Evolutionary conservation across 2,113 vertebrate genomes (phyloP).

Genomic region (Orycteropus afer): DNA sequence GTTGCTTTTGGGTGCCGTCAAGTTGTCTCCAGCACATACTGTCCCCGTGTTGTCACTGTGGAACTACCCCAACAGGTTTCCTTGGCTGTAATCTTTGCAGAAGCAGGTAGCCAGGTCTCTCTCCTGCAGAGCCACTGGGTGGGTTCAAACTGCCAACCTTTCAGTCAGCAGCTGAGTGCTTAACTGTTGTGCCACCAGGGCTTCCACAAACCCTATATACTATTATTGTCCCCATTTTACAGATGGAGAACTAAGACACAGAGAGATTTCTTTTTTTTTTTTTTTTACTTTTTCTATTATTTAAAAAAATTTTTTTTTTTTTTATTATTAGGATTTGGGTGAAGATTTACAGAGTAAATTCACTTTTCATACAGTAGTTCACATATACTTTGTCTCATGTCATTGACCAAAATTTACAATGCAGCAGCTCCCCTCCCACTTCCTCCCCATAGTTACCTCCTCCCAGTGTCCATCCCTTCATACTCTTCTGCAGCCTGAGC

Average conservation of each 20-base stretch:
- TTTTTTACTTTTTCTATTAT: too few relatives aligned
- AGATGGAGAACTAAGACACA: background rate
- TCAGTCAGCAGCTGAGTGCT: background rate
- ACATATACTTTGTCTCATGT: too few relatives aligned
- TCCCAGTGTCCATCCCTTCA: too few relatives aligned
- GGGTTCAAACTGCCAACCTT: background rate
- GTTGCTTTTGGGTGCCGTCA: background rate
- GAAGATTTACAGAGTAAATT: too few relatives aligned
- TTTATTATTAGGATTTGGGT: too few relatives aligned
- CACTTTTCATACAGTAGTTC: too few relatives aligned
- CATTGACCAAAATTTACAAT: too few relatives aligned
- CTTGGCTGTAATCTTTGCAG: background rate
- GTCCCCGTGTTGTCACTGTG: background rate
- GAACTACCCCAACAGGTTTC: background rate
- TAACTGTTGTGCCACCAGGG: background rate
- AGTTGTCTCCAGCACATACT: background rate
- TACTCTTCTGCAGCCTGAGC: too few relatives aligned
- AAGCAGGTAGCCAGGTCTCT: background rate
- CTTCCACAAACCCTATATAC: background rate
- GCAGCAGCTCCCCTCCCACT: too few relatives aligned
- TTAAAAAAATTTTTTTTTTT: too few relatives aligned
- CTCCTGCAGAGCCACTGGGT: background rate
- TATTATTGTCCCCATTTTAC: background rate
- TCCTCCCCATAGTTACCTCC: too few relatives aligned
- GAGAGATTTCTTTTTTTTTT: too few relatives aligned